Evolutionary conservation across 2,797 vertebrate genomes (phyloP).

Genomic region (Florisuga fusca): DNA sequence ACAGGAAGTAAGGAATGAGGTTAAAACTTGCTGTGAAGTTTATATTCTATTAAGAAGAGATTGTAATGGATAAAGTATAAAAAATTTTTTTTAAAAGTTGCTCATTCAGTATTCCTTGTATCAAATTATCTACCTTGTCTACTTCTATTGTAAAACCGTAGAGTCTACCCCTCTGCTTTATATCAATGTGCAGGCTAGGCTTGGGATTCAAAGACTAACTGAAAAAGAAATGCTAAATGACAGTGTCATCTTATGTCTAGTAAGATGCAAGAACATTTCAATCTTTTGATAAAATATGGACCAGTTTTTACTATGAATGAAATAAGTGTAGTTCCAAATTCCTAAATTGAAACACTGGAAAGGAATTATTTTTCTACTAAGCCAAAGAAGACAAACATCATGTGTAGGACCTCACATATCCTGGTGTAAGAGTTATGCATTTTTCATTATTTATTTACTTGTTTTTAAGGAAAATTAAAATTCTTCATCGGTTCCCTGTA

Average conservation of each 20-base stretch:
- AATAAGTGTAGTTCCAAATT: not conserved
- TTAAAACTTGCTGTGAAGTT: not conserved
- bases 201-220: not conserved
- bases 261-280: not conserved
- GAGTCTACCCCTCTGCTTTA: not conserved
- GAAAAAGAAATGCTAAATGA: not conserved
- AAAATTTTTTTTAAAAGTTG: not conserved
- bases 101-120: not conserved
- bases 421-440: not conserved
- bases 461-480: not conserved
- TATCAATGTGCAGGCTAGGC: not conserved
- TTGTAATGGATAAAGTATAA: not conserved
- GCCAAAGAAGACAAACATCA: not conserved
- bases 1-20: not conserved
- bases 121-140: not conserved
- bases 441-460: not conserved
- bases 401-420: not conserved
- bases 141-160: not conserved
- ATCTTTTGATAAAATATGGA: not conserved
- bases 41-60: not conserved
- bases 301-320: not conserved
- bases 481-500: not conserved
- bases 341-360: not conserved
- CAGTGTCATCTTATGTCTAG: not conserved
- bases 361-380: not conserved